These are phyloP conservation scores for Petrocephalus schoutedeni DNA, from an alignment of 2,797 vertebrate genomes.

Conservation along the genomic window DNA sequence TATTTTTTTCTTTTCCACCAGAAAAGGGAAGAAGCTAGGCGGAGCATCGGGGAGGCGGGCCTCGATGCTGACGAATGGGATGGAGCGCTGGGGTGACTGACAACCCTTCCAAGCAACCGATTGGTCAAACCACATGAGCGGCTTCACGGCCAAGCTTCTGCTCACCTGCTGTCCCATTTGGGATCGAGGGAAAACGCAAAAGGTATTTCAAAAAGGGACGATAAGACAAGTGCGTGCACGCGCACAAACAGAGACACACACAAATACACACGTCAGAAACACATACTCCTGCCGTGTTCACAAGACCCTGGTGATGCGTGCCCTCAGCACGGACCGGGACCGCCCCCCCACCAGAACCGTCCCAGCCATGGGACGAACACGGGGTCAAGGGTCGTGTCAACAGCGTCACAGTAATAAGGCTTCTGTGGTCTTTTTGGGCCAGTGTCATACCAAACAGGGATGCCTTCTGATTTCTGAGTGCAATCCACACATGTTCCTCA, in stretches of 20 bases:
- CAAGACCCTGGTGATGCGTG: slow-evolving; percentile 16
- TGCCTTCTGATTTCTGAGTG: slow-evolving; percentile 6
- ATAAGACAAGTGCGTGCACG: slow-evolving; percentile 52
- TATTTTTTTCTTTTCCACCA: slow-evolving; percentile 49
- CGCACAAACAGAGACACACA: slow-evolving; percentile 21
- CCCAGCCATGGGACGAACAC: not conserved
- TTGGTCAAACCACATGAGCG: slow-evolving; percentile 59
- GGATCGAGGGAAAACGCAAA: slow-evolving; percentile 64
- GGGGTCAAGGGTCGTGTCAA: slow-evolving; percentile 13
- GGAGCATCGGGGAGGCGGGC: slow-evolving; percentile 43
- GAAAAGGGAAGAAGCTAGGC: slow-evolving; percentile 48
- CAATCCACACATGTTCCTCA: not conserved
- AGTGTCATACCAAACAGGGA: not conserved
- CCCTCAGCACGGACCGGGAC: not conserved
- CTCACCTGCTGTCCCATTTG: slow-evolving; percentile 79
- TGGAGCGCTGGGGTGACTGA: slow-evolving; percentile 62
- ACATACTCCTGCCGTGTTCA: slow-evolving; percentile 23
- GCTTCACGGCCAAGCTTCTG: slow-evolving; percentile 66
- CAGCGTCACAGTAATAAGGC: not conserved
- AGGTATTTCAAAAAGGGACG: slow-evolving; percentile 65
- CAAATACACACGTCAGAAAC: slow-evolving; percentile 31
- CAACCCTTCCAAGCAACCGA: slow-evolving; percentile 62
- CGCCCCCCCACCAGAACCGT: not conserved
- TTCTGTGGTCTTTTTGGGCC: slow-evolving; percentile 17
- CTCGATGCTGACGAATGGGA: slow-evolving; percentile 58